These are phyloP conservation scores for Bujurquina vittata DNA, from an alignment of 2,113 vertebrate species.

Conservation along the genomic window DNA sequence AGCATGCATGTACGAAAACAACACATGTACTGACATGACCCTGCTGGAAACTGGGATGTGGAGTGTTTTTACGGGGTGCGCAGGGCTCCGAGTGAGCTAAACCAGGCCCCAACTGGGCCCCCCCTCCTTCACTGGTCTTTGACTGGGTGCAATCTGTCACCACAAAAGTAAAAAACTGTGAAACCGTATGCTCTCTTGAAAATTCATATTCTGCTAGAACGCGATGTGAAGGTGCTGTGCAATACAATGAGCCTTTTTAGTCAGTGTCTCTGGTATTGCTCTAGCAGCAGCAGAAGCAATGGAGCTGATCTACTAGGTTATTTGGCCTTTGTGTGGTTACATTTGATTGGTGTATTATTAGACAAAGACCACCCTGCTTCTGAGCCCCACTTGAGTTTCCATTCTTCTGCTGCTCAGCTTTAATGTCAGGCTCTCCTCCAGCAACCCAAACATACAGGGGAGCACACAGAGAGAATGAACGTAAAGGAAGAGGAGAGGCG, in stretches of 20 bases:
- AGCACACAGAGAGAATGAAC: conserved; percentile 4
- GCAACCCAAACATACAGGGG: conserved; percentile 47
- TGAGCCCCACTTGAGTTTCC: conserved; percentile 64
- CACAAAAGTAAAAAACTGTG: not conserved
- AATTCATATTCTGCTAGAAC: conserved; percentile 10
- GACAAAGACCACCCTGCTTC: conserved; percentile 67
- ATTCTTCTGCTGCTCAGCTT: conserved; percentile 62
- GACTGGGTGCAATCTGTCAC: conserved; percentile 55
- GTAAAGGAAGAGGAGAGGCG: conserved; percentile 6
- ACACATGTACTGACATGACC: conserved; percentile 23
- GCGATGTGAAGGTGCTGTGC: conserved; percentile 17
- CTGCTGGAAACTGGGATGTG: conserved; percentile 45
- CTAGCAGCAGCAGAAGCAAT: conserved; percentile 4
- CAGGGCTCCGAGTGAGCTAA: conserved; percentile 4
- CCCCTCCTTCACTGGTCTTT: conserved; percentile 41
- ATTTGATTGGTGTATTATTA: conserved; percentile 71
- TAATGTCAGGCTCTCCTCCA: conserved; percentile 46
- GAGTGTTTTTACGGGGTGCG: not conserved
- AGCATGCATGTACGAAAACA: not conserved
- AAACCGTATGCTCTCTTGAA: conserved; percentile 14
- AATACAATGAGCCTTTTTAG: conserved; percentile 26
- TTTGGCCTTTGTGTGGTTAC: conserved; percentile 56
- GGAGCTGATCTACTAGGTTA: conserved; percentile 35
- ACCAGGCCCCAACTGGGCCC: conserved; percentile 34
- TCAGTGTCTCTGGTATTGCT: conserved; percentile 17